Evolutionary conservation across 2,888 invertebrate species (phyloP).

Genomic region (Siphonodentalium dalli): DNA sequence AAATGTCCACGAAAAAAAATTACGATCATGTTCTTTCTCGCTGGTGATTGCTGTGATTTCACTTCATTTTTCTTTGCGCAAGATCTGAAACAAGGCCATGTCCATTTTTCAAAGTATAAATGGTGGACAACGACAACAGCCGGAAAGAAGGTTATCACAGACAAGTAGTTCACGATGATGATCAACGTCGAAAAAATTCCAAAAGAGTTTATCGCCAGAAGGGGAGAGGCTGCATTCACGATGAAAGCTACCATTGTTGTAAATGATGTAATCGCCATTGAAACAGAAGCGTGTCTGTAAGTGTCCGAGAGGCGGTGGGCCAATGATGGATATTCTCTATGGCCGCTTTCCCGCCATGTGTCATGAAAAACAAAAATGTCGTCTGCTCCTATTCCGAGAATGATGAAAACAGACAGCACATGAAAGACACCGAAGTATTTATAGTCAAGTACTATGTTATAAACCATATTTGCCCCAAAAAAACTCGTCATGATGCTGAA

Average conservation of each 20-base stretch:
- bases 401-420: slow-evolving; percentile 46
- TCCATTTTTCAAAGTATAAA: slow-evolving; percentile 6
- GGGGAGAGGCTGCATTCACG: slow-evolving; percentile 36
- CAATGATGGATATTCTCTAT: slow-evolving; percentile 17
- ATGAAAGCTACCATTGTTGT: slow-evolving; percentile 46
- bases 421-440: slow-evolving; percentile 45
- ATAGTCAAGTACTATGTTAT: slow-evolving; percentile 9
- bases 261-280: slow-evolving; percentile 46
- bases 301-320: slow-evolving; percentile 34
- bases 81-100: slow-evolving; percentile 5
- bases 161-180: slow-evolving; percentile 47
- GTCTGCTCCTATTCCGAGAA: slow-evolving; percentile 48
- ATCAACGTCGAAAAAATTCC: slow-evolving; percentile 41
- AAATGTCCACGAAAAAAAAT: slow-evolving; percentile 26
- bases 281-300: slow-evolving; percentile 35
- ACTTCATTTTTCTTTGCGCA: neutral
- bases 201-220: slow-evolving; percentile 37
- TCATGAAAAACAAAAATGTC: slow-evolving; percentile 48
- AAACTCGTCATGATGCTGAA: slow-evolving; percentile 10
- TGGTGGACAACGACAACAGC: slow-evolving; percentile 17
- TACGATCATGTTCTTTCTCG: slow-evolving; percentile 6
- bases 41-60: neutral
- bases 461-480: slow-evolving; percentile 24
- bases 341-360: slow-evolving; percentile 39
- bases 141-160: slow-evolving; percentile 46